phyloP scores from a whole-genome alignment of 2,797 vertebrate genomes.

The Aselliscus stoliczkanus region DNA sequence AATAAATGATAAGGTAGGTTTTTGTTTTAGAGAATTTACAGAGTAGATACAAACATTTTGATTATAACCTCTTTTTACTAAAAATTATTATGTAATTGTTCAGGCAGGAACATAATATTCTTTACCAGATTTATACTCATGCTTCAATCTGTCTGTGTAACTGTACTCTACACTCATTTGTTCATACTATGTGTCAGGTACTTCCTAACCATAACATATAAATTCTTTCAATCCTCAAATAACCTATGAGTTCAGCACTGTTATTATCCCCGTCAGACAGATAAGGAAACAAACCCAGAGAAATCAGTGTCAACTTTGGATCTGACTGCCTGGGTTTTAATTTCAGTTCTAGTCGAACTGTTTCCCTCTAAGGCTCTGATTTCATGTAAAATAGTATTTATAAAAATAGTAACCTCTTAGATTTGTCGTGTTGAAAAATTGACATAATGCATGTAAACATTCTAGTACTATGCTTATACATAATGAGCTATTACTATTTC shows the following conservation, averaged over 20 bases:
- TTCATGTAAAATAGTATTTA: background rate
- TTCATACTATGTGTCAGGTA: background rate
- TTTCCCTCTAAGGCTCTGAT: background rate
- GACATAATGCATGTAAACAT: background rate
- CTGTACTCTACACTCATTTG: background rate
- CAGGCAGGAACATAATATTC: background rate
- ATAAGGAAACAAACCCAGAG: slow-evolving; percentile 15
- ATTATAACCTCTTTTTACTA: background rate
- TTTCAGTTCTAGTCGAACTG: background rate
- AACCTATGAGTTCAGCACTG: background rate
- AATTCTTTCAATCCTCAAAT: slow-evolving; percentile 16
- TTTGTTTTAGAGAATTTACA: background rate
- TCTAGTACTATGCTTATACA: background rate
- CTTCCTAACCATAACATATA: background rate
- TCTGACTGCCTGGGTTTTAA: background rate
- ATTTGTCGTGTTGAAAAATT: background rate
- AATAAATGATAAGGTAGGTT: background rate
- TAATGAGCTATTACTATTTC: background rate
- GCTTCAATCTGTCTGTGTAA: background rate
- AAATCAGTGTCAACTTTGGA: background rate
- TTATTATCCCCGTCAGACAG: background rate
- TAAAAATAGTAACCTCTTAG: background rate
- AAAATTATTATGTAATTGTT: background rate
- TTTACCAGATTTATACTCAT: background rate
- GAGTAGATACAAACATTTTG: slow-evolving; percentile 21